phyloP scores from a whole-genome alignment of 2,113 vertebrate species.

The Tiliqua scincoides region DNA sequence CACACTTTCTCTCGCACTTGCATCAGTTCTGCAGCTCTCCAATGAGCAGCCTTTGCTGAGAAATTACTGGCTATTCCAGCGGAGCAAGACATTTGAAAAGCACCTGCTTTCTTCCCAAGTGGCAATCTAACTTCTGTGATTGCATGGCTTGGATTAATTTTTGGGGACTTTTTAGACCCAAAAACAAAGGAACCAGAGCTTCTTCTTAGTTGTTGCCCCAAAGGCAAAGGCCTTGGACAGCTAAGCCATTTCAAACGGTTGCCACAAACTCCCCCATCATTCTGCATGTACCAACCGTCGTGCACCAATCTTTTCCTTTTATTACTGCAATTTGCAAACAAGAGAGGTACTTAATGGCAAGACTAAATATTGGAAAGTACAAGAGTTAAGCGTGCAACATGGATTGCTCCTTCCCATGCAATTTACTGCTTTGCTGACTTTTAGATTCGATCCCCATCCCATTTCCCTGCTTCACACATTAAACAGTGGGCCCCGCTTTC shows the following conservation, averaged over 20 bases:
- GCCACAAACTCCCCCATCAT: not conserved
- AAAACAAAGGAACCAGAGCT: conserved; percentile 43
- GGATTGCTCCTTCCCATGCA: conserved; percentile 24
- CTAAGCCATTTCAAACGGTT: not conserved
- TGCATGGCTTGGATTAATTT: conserved; percentile 49
- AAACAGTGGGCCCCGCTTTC: not conserved
- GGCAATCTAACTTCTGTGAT: conserved; percentile 54
- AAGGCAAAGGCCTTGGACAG: rapidly evolving
- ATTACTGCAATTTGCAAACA: conserved; percentile 23
- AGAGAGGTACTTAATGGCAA: conserved; percentile 28
- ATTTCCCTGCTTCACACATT: rapidly evolving
- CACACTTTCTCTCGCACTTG: conserved; percentile 18
- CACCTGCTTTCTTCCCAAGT: conserved; percentile 49
- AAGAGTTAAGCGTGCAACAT: conserved; percentile 40
- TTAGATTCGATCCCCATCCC: conserved; percentile 32
- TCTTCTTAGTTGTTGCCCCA: not conserved
- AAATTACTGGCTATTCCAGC: conserved; percentile 41
- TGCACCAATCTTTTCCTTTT: not conserved
- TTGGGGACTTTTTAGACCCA: conserved; percentile 45
- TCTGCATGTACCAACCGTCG: rapidly evolving
- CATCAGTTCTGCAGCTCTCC: not conserved
- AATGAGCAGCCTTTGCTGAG: conserved; percentile 33
- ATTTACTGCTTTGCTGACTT: conserved; percentile 55
- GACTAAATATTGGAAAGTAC: conserved; percentile 46
- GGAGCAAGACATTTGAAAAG: conserved; percentile 50